phyloP scores from a whole-genome alignment of 2,888 invertebrate species.

The Ischnura elegans region DNA sequence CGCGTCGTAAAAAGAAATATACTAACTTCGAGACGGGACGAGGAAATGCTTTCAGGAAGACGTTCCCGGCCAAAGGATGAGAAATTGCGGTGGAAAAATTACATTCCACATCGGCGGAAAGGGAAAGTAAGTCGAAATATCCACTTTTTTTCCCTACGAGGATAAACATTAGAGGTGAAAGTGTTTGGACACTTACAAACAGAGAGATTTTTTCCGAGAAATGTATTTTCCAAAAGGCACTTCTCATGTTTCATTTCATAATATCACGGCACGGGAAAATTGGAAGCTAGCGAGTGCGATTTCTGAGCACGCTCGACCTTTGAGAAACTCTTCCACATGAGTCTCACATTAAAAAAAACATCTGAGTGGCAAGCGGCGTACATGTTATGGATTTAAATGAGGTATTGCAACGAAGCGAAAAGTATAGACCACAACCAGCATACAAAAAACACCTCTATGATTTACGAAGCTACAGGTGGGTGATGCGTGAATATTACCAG shows the following conservation, averaged over 20 bases:
- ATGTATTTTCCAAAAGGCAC: not conserved
- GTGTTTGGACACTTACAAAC: not conserved
- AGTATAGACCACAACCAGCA: too few relatives aligned
- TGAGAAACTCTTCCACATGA: too few relatives aligned
- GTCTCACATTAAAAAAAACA: too few relatives aligned
- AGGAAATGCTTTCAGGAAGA: constrained; percentile 14
- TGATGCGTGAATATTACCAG: too few relatives aligned
- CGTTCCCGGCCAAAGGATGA: not conserved
- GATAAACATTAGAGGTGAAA: constrained; percentile 17
- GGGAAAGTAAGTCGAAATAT: constrained; percentile 24
- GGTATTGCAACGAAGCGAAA: too few relatives aligned
- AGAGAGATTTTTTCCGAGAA: not conserved
- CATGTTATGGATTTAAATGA: too few relatives aligned
- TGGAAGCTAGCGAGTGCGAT: too few relatives aligned
- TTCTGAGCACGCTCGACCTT: too few relatives aligned
- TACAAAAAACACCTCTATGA: too few relatives aligned
- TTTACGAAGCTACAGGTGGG: too few relatives aligned
- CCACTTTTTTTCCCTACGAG: not conserved
- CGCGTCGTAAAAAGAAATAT: not conserved
- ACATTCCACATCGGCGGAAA: constrained; percentile 29
- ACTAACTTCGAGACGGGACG: not conserved
- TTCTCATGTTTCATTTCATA: not conserved
- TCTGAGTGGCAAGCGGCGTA: too few relatives aligned
- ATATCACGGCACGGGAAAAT: too few relatives aligned
- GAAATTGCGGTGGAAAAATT: constrained; percentile 15